Conservation (phyloP, 2,888 invertebrate genomes). For the Noctua fimbriata region DNA sequence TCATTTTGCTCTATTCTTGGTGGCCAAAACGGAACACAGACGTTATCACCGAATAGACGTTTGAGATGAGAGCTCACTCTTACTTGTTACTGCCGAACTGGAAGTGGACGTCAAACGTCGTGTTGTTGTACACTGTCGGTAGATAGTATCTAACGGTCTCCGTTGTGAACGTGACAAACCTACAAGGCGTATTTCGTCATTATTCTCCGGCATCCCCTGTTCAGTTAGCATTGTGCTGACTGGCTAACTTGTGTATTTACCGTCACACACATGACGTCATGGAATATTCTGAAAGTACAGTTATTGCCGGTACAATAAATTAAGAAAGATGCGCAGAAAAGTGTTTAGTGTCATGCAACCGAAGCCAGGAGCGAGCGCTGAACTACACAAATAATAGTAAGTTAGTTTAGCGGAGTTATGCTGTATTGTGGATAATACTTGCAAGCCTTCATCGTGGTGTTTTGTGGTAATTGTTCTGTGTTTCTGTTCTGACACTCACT, state of each 20-base stretch:
- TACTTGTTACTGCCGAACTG: background rate
- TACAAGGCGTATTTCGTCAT: background rate
- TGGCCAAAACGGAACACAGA: background rate
- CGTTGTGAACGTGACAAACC: background rate
- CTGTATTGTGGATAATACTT: background rate
- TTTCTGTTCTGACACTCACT: background rate
- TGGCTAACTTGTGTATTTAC: too few species aligned
- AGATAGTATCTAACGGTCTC: too few species aligned
- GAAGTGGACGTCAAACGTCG: background rate
- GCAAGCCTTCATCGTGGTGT: background rate
- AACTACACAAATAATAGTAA: background rate
- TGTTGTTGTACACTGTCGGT: background rate
- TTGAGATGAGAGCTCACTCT: conserved; percentile 11
- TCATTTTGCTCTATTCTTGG: conserved; percentile 16
- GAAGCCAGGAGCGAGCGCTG: background rate
- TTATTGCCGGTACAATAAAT: background rate
- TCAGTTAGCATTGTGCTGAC: too few species aligned
- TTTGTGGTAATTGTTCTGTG: background rate
- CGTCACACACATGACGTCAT: too few species aligned
- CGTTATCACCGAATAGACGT: background rate
- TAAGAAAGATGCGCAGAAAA: background rate
- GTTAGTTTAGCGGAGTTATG: background rate
- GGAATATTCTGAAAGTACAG: background rate
- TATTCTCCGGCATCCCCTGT: background rate
- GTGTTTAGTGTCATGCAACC: background rate